A percentile compares a stretch with the other conserved stretches of the same genome.
These are phyloP conservation scores for Corythornis cristatus DNA, from an alignment of 2,113 vertebrate species.

Conservation along the genomic window DNA sequence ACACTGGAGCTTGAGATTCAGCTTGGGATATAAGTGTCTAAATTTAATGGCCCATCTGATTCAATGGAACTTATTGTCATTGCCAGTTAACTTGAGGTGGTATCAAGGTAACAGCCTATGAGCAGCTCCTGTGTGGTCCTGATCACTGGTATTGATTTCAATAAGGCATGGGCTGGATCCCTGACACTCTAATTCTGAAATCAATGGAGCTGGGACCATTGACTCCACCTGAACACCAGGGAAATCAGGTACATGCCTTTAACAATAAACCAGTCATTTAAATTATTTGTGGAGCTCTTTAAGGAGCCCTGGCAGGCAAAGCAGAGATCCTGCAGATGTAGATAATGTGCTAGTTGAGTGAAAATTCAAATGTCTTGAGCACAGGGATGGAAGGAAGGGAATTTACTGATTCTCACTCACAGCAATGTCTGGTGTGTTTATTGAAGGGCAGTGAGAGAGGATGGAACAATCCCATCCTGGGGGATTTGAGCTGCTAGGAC, in stretches of 20 bases:
- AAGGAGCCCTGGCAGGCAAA: not conserved
- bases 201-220: conserved; percentile 36
- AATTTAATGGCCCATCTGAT: conserved; percentile 53
- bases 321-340: not conserved
- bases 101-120: conserved; percentile 55
- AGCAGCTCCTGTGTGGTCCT: conserved; percentile 37
- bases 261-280: conserved; percentile 50
- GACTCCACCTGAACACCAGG: not conserved
- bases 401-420: not conserved
- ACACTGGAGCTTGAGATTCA: not conserved
- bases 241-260: conserved; percentile 55
- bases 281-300: conserved; percentile 30
- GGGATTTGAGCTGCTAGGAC: not conserved
- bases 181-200: conserved; percentile 52
- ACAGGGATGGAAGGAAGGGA: not conserved
- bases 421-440: not conserved
- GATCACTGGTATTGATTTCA: conserved; percentile 65
- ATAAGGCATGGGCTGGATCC: conserved; percentile 36
- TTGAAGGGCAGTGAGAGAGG: not conserved
- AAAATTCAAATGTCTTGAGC: not conserved
- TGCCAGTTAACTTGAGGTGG: conserved; percentile 43
- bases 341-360: not conserved
- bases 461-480: not conserved
- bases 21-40: not conserved
- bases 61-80: conserved; percentile 50